Evolutionary conservation across 1,140 invertebrate species (phyloP), one percentile per base, ranked within the genome.

Genomic region (Argopecten irradians): DNA sequence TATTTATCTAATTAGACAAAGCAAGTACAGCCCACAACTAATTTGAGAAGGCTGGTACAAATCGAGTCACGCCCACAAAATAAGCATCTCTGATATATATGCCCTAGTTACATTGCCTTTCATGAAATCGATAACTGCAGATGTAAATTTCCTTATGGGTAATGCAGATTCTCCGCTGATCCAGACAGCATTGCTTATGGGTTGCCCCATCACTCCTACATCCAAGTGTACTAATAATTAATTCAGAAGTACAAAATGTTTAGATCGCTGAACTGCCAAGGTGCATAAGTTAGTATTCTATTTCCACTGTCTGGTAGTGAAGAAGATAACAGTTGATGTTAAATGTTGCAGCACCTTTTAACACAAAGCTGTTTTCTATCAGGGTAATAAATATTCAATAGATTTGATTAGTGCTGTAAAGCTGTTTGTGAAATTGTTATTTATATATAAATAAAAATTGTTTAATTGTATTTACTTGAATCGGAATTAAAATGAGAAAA

Each of bases 1-100:
- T 7, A 71, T 71, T 71, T 71, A n/a, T 11, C 55, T 71, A 71
- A 71, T 71, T 71, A 71, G 55, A 71, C 55, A 71, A 46, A 71
- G 16, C 55, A 71, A 71, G 55, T 22, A 71, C 55, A 28, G 8
- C 55, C 55, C 55, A 71, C 22, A 5, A 28, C 55, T 71, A 71
- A 71, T 71, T 71, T 71, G 22, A 3, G 55, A n/a, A 71, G 55
- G 55, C 55, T 71, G 55, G 28, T n/a, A 28, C 55, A 8, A 46
- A 46, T 14, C 3, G 2, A n/a, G 2, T 3, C 55, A 71, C 55
- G 55, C 55, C 55, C 55, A 71, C 55, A 71, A 71, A 71, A 71
- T 71, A 71, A 71, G 55, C 28, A 71, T 71, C n/a, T 71, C 43
- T 46, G 8, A 16, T 71, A 71, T 28, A 71, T 71, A 71, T 71